Evolutionary conservation across 2,113 vertebrate genomes (phyloP).

Genomic region (Ibidorhyncha struthersii): DNA sequence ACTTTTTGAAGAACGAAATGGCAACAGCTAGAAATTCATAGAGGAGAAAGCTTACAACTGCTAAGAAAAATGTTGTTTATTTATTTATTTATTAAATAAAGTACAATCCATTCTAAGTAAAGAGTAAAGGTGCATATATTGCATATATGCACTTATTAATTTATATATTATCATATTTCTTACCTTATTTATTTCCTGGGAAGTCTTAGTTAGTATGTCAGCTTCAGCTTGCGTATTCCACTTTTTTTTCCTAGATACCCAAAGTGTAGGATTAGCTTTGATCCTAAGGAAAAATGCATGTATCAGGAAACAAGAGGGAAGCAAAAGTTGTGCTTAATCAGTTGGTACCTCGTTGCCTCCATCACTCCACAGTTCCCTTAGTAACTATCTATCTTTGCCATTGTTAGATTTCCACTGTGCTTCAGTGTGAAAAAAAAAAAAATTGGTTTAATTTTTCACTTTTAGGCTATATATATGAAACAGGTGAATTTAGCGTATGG

Average conservation of each 20-base stretch:
- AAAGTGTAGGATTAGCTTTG: background rate
- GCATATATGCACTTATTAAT: background rate
- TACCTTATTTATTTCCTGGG: background rate
- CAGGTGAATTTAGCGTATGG: background rate
- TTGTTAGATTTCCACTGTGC: background rate
- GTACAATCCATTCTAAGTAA: background rate
- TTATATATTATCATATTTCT: background rate
- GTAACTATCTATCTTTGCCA: background rate
- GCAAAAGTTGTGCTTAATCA: background rate
- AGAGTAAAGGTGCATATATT: background rate
- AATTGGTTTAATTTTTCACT: background rate
- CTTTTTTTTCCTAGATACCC: background rate
- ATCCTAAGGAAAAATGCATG: background rate
- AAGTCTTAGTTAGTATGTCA: background rate
- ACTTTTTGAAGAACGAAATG: background rate
- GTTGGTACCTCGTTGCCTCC: background rate
- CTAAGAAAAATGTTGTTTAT: background rate
- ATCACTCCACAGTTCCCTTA: background rate
- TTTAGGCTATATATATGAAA: background rate
- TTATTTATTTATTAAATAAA: background rate
- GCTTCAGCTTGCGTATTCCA: background rate
- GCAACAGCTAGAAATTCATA: background rate
- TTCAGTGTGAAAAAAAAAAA: background rate
- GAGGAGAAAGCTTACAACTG: background rate
- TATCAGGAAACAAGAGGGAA: background rate